These are phyloP conservation scores for Lamellibrachia columna DNA, from an alignment of 2,888 invertebrate genomes.

Conservation along the genomic window DNA sequence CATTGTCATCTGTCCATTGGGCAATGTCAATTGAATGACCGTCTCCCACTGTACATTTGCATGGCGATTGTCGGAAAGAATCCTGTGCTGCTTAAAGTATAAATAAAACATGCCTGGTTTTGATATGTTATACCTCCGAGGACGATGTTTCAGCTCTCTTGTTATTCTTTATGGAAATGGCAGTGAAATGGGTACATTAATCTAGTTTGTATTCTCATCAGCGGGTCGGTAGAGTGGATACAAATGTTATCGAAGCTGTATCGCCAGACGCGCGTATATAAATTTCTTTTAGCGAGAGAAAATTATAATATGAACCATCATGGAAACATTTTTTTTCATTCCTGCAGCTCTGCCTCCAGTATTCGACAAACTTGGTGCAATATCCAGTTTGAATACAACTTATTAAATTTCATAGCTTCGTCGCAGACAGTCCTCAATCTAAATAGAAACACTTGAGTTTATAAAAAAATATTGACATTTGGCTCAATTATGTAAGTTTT, in stretches of 20 bases:
- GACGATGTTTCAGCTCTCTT: neutral
- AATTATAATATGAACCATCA: neutral
- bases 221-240: neutral
- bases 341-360: neutral
- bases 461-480: too few relatives aligned
- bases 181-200: conserved; percentile 6
- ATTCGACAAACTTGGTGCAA: neutral
- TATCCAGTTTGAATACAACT: neutral
- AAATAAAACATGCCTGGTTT: neutral
- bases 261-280: neutral
- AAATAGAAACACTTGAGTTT: too few relatives aligned
- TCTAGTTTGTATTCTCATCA: conserved; percentile 11
- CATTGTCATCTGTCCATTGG: conserved; percentile 8
- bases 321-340: neutral
- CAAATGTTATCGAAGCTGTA: neutral
- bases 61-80: conserved; percentile 4
- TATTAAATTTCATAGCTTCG: too few relatives aligned
- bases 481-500: too few relatives aligned
- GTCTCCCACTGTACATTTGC: neutral
- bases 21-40: neutral
- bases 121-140: conserved; percentile 3
- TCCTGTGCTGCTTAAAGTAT: neutral
- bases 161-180: neutral
- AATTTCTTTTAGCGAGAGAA: neutral
- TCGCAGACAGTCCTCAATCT: too few relatives aligned